Evolutionary conservation across 30 jellyfish, hydroid and myxozoan species (phyloP).

Genomic region (Pelagia noctiluca): DNA sequence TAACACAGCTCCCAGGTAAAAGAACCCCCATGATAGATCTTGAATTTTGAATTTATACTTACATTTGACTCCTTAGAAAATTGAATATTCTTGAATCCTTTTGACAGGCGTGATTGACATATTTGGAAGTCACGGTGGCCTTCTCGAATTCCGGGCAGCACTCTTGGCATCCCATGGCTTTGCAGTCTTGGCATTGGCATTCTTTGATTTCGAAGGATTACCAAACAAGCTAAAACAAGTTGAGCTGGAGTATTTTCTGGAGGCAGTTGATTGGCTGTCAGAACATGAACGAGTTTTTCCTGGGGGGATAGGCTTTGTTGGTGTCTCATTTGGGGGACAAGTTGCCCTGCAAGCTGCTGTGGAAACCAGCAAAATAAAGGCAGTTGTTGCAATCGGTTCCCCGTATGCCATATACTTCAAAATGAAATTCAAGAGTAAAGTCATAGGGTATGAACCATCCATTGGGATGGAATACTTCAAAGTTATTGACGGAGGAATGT

Average conservation of each 20-base stretch:
- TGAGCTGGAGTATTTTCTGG: constrained; percentile 61
- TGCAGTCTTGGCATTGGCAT: constrained; percentile 41
- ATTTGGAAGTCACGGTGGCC: not conserved
- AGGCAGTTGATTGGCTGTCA: constrained; percentile 67
- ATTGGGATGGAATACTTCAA: too few species aligned
- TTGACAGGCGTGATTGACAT: constrained; percentile 16
- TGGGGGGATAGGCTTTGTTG: constrained; percentile 68
- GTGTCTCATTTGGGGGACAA: constrained; percentile 54
- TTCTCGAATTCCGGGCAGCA: constrained; percentile 69
- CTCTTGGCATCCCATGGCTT: constrained; percentile 80
- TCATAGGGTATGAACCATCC: too few species aligned
- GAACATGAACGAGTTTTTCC: constrained; percentile 38
- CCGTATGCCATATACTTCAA: too few species aligned
- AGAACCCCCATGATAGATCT: too few species aligned
- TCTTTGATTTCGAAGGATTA: constrained; percentile 5
- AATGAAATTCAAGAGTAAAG: too few species aligned
- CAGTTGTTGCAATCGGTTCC: constrained; percentile 5
- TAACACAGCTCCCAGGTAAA: too few species aligned
- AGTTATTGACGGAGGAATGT: not conserved
- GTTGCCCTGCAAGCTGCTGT: constrained; percentile 25
- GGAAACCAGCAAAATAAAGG: not conserved
- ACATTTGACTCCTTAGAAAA: too few species aligned
- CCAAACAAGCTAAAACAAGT: constrained; percentile 23
- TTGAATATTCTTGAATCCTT: too few species aligned
- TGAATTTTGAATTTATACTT: too few species aligned